phyloP scores from a whole-genome alignment of 2,797 vertebrate species.

The Tachyglossus aculeatus region DNA sequence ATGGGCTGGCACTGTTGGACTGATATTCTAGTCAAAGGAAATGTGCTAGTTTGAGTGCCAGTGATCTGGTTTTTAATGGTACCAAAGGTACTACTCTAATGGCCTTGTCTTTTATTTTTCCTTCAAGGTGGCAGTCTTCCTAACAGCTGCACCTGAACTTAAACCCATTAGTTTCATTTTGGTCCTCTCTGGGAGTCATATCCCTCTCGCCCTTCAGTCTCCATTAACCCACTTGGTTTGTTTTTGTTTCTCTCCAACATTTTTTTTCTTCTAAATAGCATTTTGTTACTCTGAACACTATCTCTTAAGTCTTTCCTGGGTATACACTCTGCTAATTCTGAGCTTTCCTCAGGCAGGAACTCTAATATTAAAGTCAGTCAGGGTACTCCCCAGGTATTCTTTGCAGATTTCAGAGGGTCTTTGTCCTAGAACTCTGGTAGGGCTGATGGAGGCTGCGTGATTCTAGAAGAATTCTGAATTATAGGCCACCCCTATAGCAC shows the following conservation, averaged over 20 bases:
- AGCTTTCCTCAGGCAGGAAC: too few relatives aligned
- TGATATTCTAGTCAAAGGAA: background rate
- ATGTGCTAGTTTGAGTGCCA: background rate
- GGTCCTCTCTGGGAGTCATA: background rate
- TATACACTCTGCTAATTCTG: too few relatives aligned
- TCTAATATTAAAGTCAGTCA: too few relatives aligned
- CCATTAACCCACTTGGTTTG: background rate
- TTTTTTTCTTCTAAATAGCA: background rate
- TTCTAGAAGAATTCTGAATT: too few relatives aligned
- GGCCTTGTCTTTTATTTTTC: conserved; percentile 6
- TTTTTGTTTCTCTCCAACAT: background rate
- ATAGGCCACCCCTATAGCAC: too few relatives aligned
- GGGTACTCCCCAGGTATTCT: too few relatives aligned
- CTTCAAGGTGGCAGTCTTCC: background rate
- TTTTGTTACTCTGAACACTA: background rate
- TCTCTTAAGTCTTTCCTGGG: background rate
- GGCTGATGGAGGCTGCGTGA: too few relatives aligned
- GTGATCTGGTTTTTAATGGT: background rate
- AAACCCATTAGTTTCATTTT: background rate
- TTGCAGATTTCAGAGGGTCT: too few relatives aligned
- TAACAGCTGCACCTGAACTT: background rate
- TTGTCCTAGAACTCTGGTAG: too few relatives aligned
- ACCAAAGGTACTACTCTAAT: background rate
- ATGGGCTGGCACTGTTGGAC: background rate
- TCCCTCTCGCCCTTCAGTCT: background rate